Base-by-base conservation (phyloP, 1,140 invertebrate species). In the Oncopodura yosiiana region DNA sequence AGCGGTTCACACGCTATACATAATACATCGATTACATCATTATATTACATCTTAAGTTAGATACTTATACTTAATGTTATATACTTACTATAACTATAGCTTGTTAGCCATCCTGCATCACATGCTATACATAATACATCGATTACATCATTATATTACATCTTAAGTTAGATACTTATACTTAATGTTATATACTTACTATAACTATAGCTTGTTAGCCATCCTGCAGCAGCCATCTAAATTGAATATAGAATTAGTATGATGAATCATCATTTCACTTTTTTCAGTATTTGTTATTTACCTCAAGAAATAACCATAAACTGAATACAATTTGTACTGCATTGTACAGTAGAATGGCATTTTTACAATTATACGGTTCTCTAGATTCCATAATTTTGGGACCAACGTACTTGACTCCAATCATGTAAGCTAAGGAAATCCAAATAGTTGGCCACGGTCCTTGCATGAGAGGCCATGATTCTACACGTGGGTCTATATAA, bases 1-100 rank as follows among this genome's bases (percentile, higher is more conserved):
- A 94, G 86, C 18, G 87, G 86, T 72, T 94, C 85, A 73, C 90
- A 94, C 66, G 75, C n/a, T n/a, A n/a, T n/a, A n/a, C n/a, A n/a
- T n/a, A n/a, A n/a, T n/a, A n/a, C n/a, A n/a, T n/a, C n/a, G n/a
- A n/a, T n/a, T n/a, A n/a, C n/a, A n/a, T n/a, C n/a, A n/a, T n/a
- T n/a, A n/a, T n/a, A n/a, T n/a, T n/a, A n/a, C n/a, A n/a, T n/a
- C n/a, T n/a, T n/a, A n/a, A n/a, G n/a, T n/a, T n/a, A n/a, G n/a
- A n/a, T n/a, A n/a, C n/a, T n/a, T n/a, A n/a, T n/a, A n/a, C n/a
- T n/a, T n/a, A n/a, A n/a, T n/a, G n/a, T n/a, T n/a, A n/a, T n/a
- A n/a, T n/a, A n/a, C n/a, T n/a, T n/a, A n/a, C n/a, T 77, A 66
- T 85, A 84, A 69, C 80, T 92, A 71, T 93, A 93, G 55, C 81